Base-by-base conservation (phyloP, 2,113 vertebrate genomes). In the Furnarius figulus region DNA sequence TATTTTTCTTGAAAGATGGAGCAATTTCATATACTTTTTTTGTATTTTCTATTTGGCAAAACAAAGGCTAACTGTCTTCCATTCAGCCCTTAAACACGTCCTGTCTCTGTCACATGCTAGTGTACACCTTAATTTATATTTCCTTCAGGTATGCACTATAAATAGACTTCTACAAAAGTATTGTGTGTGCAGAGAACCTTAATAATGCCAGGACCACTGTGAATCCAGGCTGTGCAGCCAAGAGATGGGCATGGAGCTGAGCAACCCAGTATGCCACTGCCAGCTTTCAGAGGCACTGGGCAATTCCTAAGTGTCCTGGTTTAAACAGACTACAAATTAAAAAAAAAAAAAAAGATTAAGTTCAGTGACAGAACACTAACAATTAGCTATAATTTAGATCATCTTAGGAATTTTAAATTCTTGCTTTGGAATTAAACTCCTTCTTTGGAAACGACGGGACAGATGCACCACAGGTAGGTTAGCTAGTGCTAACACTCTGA, bases 211-310 rank as follows among this genome's bases (percentile, higher is more conserved):
- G 50, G 28, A 83, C 37, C 42, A 49, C 47, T 33, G 50, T 49
- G 73, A 79, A 61, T 56, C 52, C 71, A 55, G 49, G 17, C 31
- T 19, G 49, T 44, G 37, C n/a, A 70, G 39, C 42, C 40, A 82
- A 53, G 23, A 39, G 35, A 61, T 0, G 0, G 28, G 46, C 5
- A 5, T 12, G 31, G 46, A 89, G 30, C 61, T 61, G 17, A 42
- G 21, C 1, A 2, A 12, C 19, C 1, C 0, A 47, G 33, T 25
- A 25, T 4, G 24, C 19, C 40, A 33, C 62, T 67, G 49, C 20
- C 2, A 5, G 66, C 37, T 86, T 94, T 91, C 52, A 42, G 33
- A 63, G 6, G 12, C 30, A 92, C 74, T 18, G 16, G 62, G 35
- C 62, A 79, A 91, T 28, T 85, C 42, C 53, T 25, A 71, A 37